These are phyloP conservation scores for Ptychochromis oligacanthus DNA, from an alignment of 2,113 vertebrate genomes.

Conservation along the genomic window DNA sequence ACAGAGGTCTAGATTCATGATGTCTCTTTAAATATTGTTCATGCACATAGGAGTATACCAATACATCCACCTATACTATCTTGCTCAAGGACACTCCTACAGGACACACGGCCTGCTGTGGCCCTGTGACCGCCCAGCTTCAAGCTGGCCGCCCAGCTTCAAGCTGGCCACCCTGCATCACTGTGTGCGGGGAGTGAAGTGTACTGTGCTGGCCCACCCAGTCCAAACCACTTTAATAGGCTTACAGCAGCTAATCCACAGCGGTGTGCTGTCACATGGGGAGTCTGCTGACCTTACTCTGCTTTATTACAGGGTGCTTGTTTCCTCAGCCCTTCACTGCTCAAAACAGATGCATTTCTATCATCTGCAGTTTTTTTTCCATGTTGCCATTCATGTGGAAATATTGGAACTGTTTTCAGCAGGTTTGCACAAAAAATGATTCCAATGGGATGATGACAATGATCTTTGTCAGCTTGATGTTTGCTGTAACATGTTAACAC, in stretches of 20 bases:
- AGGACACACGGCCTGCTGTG: background rate
- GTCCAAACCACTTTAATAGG: constrained; percentile 57
- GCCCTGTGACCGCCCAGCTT: constrained; percentile 19
- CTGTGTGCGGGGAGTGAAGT: constrained; percentile 3
- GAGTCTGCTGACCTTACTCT: constrained; percentile 64
- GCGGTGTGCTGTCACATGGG: constrained; percentile 61
- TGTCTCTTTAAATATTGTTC: background rate
- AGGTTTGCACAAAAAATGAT: background rate
- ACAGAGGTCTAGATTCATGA: too few relatives aligned
- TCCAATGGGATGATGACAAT: rapidly evolving
- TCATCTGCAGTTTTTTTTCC: background rate
- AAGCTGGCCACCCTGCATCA: constrained; percentile 1
- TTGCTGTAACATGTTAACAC: background rate
- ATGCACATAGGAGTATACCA: background rate
- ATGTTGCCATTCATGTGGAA: background rate
- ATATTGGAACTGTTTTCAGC: background rate
- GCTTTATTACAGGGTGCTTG: constrained; percentile 56
- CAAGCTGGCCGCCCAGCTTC: too few relatives aligned
- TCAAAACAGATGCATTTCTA: background rate
- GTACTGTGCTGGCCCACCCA: constrained; percentile 13
- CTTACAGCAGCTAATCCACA: constrained; percentile 68
- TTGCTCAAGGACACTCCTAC: constrained; percentile 43
- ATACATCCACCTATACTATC: background rate
- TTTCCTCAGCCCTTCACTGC: constrained; percentile 18
- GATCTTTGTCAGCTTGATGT: background rate